phyloP scores from a whole-genome alignment of 2,888 invertebrate species.

The Drosophila nigricruria region DNA sequence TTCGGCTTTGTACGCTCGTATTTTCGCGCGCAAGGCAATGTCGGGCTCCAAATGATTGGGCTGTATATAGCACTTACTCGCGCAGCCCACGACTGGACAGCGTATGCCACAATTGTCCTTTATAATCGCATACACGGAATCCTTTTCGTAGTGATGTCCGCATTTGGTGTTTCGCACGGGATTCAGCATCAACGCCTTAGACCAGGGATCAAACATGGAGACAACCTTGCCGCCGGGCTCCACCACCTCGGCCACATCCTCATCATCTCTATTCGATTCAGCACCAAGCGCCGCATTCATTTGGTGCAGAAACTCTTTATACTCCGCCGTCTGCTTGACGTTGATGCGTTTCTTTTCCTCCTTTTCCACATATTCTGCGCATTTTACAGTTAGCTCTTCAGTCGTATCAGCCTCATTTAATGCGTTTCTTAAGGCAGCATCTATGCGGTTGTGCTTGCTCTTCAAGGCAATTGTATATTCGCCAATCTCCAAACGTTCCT shows the following conservation, averaged over 20 bases:
- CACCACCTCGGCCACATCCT: slow-evolving; percentile 12
- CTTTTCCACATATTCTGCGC: background rate
- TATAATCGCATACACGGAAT: slow-evolving; percentile 27
- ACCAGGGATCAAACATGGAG: slow-evolving; percentile 58
- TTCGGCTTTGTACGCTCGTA: slow-evolving; percentile 6
- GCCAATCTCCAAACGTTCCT: slow-evolving; percentile 18
- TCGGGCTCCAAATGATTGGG: slow-evolving; percentile 31
- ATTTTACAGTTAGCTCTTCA: slow-evolving; percentile 1
- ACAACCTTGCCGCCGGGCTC: background rate
- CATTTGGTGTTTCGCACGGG: slow-evolving; percentile 51
- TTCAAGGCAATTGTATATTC: slow-evolving; percentile 19
- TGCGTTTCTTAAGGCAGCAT: slow-evolving; percentile 1
- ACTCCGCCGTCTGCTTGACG: slow-evolving; percentile 36
- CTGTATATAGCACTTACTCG: slow-evolving; percentile 28
- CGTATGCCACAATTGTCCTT: slow-evolving; percentile 11
- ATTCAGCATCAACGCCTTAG: slow-evolving; percentile 40
- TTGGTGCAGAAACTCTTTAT: slow-evolving; percentile 27
- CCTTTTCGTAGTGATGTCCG: slow-evolving; percentile 52
- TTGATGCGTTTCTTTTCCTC: slow-evolving; percentile 27
- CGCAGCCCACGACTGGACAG: slow-evolving; percentile 58
- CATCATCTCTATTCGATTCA: background rate
- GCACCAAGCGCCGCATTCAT: background rate
- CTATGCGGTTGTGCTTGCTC: slow-evolving; percentile 21
- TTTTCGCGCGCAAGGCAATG: slow-evolving; percentile 7
- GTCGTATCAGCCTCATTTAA: background rate